phyloP scores from a whole-genome alignment of 92 coral and sea anemone genomes.

The Micromussa lordhowensis region DNA sequence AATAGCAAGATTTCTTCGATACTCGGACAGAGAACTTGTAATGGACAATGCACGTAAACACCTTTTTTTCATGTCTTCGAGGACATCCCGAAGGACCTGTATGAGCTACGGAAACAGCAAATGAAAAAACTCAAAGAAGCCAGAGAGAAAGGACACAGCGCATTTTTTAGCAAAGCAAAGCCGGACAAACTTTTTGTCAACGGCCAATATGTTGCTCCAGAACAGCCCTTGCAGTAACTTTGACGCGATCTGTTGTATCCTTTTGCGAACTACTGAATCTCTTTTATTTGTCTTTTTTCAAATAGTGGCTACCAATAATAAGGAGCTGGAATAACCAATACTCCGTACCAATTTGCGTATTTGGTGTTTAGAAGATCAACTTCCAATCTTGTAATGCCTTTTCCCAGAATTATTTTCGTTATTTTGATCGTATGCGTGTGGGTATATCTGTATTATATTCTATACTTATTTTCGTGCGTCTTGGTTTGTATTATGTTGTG shows the following conservation, averaged over 20 bases:
- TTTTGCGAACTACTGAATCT: no score
- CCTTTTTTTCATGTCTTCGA: not conserved
- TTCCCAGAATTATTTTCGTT: no score
- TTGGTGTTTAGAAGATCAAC: no score
- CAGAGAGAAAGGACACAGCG: not conserved
- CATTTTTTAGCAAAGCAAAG: slow-evolving; percentile 7
- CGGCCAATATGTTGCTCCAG: slow-evolving; percentile 2
- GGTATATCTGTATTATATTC: no score
- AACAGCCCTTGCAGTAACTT: not conserved
- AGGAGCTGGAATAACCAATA: no score
- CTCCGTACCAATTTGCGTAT: no score
- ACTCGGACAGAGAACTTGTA: not conserved
- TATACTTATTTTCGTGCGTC: no score
- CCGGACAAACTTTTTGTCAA: slow-evolving; percentile 9
- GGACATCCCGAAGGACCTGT: not conserved
- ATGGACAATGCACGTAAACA: not conserved
- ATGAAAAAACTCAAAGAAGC: slow-evolving; percentile 19
- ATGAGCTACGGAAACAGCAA: not conserved
- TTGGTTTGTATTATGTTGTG: no score
- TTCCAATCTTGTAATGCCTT: no score
- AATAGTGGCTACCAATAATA: no score
- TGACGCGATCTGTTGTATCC: no score
- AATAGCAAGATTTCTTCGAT: slow-evolving; percentile 8
- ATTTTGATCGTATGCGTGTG: no score
- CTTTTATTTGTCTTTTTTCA: not conserved